These are phyloP conservation scores for Aricia artaxerxes DNA, from an alignment of 2,888 invertebrate genomes.

Conservation along the genomic window DNA sequence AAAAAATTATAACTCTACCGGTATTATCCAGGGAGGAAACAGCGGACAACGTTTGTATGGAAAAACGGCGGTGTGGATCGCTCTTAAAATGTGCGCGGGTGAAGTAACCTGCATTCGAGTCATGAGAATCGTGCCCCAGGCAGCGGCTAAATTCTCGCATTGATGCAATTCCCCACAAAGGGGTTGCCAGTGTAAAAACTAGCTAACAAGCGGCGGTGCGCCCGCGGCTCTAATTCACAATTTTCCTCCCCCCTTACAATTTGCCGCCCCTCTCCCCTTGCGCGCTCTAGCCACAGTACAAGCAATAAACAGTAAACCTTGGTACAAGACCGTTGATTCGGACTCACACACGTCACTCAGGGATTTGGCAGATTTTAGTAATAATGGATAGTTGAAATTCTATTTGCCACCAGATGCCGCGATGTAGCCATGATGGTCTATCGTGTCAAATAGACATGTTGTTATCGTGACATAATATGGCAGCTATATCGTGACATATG, in stretches of 20 bases:
- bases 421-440: no score
- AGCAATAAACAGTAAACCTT: background rate
- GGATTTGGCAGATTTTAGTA: no score
- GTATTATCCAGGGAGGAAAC: no score
- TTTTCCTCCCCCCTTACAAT: conserved; percentile 56
- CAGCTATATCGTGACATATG: no score
- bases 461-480: no score
- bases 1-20: no score
- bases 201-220: conserved; percentile 73
- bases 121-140: conserved; percentile 33
- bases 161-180: conserved; percentile 72
- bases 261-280: background rate
- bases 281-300: background rate
- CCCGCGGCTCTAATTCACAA: conserved; percentile 72
- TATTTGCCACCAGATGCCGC: no score
- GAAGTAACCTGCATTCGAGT: background rate
- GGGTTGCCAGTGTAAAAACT: conserved; percentile 71
- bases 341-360: no score
- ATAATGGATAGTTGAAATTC: no score
- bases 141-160: conserved; percentile 44
- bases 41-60: no score
- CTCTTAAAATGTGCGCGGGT: background rate
- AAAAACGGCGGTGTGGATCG: no score
- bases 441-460: no score
- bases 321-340: background rate